Percentiles rank a stretch among this genome's conserved stretches.
Evolutionary conservation across 1,140 invertebrate species (phyloP).

Genomic region (Monochamus saltuarius): DNA sequence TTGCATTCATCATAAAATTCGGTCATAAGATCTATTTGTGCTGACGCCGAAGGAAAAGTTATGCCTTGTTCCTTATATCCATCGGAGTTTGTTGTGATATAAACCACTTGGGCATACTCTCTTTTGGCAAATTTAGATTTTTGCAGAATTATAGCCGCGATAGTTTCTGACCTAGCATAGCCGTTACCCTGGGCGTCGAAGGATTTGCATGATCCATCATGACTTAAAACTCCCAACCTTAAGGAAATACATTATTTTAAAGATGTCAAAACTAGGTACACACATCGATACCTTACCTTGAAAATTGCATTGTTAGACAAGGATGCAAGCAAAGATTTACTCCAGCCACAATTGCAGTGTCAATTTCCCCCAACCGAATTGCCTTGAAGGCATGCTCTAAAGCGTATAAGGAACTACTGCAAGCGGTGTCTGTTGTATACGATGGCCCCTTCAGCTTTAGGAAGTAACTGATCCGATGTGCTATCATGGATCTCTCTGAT

Average conservation of each 20-base stretch:
- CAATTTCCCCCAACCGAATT: slow-evolving; percentile 76
- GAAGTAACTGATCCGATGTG: slow-evolving; percentile 83
- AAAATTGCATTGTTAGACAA: slow-evolving; percentile 80
- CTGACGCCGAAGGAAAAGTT: slow-evolving; percentile 83
- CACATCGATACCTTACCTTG: slow-evolving; percentile 51
- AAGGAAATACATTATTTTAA: slow-evolving; percentile 13
- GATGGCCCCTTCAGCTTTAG: slow-evolving; percentile 74
- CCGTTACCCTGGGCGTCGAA: slow-evolving; percentile 84
- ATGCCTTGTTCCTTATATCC: slow-evolving; percentile 76
- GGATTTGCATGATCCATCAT: slow-evolving; percentile 83
- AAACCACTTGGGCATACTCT: slow-evolving; percentile 61
- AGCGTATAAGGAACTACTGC: slow-evolving; percentile 85
- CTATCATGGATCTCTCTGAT: slow-evolving; percentile 87
- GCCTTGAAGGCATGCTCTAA: slow-evolving; percentile 79
- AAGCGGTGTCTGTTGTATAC: slow-evolving; percentile 84
- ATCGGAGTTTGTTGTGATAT: slow-evolving; percentile 77
- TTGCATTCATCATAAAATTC: slow-evolving; percentile 87
- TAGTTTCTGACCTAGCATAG: slow-evolving; percentile 75
- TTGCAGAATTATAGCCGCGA: slow-evolving; percentile 78
- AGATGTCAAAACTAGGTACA: not conserved
- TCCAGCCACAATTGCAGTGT: slow-evolving; percentile 85
- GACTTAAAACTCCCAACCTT: slow-evolving; percentile 80
- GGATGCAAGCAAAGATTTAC: slow-evolving; percentile 84
- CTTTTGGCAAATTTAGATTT: slow-evolving; percentile 75
- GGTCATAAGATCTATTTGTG: slow-evolving; percentile 75